A percentile compares a stretch with the other conserved stretches of the same genome.
These are phyloP conservation scores for Zenarchopterus dispar DNA, from an alignment of 2,797 vertebrate species.

Conservation along the genomic window DNA sequence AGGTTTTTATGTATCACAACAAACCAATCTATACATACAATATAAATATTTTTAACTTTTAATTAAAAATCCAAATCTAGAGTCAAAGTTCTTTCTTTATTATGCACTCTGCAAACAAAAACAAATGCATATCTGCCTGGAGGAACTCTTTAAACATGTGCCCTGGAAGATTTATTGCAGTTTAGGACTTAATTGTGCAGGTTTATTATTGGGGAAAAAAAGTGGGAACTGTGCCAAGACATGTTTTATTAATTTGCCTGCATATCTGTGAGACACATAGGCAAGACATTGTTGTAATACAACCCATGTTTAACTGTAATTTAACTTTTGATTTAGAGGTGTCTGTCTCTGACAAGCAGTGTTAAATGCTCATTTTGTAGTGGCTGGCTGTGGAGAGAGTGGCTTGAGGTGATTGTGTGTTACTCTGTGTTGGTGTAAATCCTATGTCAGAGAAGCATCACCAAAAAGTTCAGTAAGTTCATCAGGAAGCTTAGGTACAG, in stretches of 20 bases:
- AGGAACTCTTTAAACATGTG: slow-evolving; percentile 72
- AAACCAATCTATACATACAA: neutral
- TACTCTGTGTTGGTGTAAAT: slow-evolving; percentile 34
- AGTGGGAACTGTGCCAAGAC: slow-evolving; percentile 71
- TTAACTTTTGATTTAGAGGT: slow-evolving; percentile 69
- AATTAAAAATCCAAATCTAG: slow-evolving; percentile 40
- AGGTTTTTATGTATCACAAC: neutral
- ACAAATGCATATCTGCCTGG: slow-evolving; percentile 67
- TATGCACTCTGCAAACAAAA: slow-evolving; percentile 66
- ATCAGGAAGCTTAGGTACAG: slow-evolving; percentile 4
- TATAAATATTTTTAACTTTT: slow-evolving; percentile 4
- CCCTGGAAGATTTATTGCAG: slow-evolving; percentile 74
- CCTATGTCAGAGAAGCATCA: slow-evolving; percentile 34
- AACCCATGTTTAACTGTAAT: slow-evolving; percentile 68
- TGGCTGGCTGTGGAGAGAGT: slow-evolving; percentile 37
- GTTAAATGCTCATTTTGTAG: slow-evolving; percentile 38
- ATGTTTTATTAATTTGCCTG: slow-evolving; percentile 77
- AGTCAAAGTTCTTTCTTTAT: slow-evolving; percentile 39
- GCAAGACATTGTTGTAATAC: slow-evolving; percentile 56
- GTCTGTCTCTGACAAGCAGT: slow-evolving; percentile 56
- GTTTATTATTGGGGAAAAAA: slow-evolving; percentile 80
- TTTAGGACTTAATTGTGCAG: slow-evolving; percentile 79
- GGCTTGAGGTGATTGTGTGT: slow-evolving; percentile 51
- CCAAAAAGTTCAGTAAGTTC: slow-evolving; percentile 47
- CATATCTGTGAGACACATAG: slow-evolving; percentile 29